Evolutionary conservation across 1,140 invertebrate species (phyloP).

Genomic region (Sycophila sp.): DNA sequence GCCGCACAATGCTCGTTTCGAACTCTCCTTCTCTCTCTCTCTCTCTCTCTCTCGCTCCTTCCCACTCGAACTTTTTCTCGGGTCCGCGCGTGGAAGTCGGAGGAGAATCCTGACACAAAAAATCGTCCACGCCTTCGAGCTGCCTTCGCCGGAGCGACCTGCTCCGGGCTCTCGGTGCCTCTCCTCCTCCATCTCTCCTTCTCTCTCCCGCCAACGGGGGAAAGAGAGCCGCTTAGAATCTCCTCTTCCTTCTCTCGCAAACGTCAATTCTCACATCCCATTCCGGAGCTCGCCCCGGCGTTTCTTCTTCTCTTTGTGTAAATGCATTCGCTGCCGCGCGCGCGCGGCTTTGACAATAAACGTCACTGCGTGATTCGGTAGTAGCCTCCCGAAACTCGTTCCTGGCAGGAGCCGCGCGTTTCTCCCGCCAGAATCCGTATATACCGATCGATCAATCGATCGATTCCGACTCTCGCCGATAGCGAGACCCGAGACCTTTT

Average conservation of each 20-base stretch:
- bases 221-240: background rate
- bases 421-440: background rate
- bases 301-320: constrained; percentile 31
- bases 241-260: background rate
- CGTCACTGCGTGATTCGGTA: background rate
- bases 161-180: constrained; percentile 33
- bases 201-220: no score
- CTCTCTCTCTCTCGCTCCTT: background rate
- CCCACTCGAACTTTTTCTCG: background rate
- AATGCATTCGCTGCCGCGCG: constrained; percentile 34
- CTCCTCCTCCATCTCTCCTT: no score
- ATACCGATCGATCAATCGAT: background rate
- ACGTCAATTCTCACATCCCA: constrained; percentile 42
- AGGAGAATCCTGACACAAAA: constrained; percentile 52
- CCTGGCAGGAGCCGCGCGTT: background rate
- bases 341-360: constrained; percentile 13
- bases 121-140: constrained; percentile 59
- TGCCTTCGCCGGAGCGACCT: constrained; percentile 47
- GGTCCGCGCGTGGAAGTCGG: background rate
- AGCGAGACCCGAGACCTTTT: background rate
- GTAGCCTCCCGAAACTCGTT: constrained; percentile 16
- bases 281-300: constrained; percentile 42
- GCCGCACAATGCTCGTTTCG: constrained; percentile 50
- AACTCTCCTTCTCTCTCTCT: constrained; percentile 24
- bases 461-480: background rate